Evolutionary conservation across 2,113 vertebrate genomes (phyloP).

Genomic region (Oreotrochilus melanogaster): DNA sequence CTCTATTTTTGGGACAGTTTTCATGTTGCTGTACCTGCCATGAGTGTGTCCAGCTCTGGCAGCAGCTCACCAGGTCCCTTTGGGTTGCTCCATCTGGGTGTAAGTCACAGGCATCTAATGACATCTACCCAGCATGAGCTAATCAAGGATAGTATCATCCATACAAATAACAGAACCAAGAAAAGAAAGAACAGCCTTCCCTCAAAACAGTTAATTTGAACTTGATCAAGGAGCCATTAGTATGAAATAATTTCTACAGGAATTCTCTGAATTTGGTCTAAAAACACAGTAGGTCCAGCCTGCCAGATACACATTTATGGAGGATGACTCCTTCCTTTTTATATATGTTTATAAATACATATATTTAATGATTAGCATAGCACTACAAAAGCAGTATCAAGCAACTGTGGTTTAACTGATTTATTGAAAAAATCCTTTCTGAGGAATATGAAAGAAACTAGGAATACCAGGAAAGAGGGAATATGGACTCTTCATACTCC

Average conservation of each 20-base stretch:
- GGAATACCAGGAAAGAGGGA: not conserved
- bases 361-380: not conserved
- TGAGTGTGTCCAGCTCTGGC: not conserved
- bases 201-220: not conserved
- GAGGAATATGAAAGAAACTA: not conserved
- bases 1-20: not conserved
- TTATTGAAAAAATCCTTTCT: not conserved
- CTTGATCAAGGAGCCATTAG: not conserved
- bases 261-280: not conserved
- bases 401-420: not conserved
- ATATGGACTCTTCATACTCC: not conserved
- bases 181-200: not conserved
- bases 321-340: not conserved
- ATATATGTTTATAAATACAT: not conserved
- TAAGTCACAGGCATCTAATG: not conserved
- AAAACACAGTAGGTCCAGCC: not conserved
- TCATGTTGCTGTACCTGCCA: not conserved
- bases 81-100: fast-evolving
- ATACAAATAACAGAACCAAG: not conserved
- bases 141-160: not conserved
- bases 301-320: not conserved
- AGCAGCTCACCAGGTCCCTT: not conserved
- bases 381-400: not conserved
- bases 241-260: not conserved
- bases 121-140: not conserved